phyloP scores from a whole-genome alignment of 1,140 invertebrate genomes.

The Lutraria rhynchaena region DNA sequence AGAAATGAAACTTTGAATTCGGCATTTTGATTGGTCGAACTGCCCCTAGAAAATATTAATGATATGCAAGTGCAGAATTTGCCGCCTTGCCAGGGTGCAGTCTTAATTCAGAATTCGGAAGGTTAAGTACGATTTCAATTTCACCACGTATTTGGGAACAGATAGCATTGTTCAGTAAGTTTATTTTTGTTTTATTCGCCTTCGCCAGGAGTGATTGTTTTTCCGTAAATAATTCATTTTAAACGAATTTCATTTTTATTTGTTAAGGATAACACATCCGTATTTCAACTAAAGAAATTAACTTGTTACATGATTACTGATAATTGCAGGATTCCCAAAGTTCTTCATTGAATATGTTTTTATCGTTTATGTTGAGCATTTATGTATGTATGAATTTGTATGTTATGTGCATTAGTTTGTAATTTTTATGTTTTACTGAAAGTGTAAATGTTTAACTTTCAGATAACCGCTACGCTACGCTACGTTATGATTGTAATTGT shows the following conservation, averaged over 20 bases:
- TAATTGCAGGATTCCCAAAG: constrained; percentile 12
- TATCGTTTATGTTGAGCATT: not conserved
- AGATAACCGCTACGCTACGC: constrained; percentile 23
- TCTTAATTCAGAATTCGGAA: not conserved
- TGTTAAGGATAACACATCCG: not conserved
- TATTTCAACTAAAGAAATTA: constrained; percentile 11
- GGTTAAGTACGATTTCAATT: constrained; percentile 8
- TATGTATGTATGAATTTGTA: not conserved
- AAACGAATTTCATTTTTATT: not conserved
- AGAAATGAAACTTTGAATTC: constrained; percentile 1
- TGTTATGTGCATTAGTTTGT: not conserved
- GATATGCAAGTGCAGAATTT: constrained; percentile 15
- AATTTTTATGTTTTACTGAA: not conserved
- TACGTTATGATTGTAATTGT: not conserved
- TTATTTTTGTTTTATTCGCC: not conserved
- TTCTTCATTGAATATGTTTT: not conserved
- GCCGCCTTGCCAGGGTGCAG: constrained; percentile 21
- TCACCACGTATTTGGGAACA: constrained; percentile 13
- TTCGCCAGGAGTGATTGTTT: not conserved
- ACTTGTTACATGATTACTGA: not conserved
- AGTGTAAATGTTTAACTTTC: constrained; percentile 12
- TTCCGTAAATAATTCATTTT: constrained; percentile 13
- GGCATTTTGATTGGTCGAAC: constrained; percentile 6
- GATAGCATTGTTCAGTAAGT: constrained; percentile 31
- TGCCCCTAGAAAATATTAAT: constrained; percentile 26